Conservation (phyloP, 1,140 invertebrate genomes). For the Caenorhabditis elegans region DNA sequence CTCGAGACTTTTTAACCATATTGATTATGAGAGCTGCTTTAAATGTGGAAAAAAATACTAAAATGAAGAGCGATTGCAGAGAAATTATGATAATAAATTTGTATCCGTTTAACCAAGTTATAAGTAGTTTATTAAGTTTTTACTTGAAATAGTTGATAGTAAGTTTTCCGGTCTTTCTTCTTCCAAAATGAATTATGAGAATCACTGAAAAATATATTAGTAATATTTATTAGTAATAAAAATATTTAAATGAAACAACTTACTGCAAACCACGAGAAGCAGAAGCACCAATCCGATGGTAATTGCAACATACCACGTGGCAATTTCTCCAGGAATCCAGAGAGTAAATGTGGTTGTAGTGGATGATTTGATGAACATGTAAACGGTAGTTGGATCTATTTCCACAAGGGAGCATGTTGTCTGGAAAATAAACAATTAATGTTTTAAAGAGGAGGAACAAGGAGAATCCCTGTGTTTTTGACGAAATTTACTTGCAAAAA, state of each 20-base stretch:
- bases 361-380: not conserved
- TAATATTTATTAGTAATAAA: not conserved
- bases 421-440: not conserved
- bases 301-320: not conserved
- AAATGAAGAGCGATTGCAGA: too few relatives aligned
- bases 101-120: too few relatives aligned
- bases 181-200: not conserved
- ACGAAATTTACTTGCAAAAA: too few relatives aligned
- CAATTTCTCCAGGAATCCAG: not conserved
- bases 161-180: conserved; percentile 6
- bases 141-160: not conserved
- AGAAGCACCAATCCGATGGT: not conserved
- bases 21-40: too few relatives aligned
- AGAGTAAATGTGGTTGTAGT: not conserved
- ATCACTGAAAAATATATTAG: not conserved
- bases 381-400: not conserved
- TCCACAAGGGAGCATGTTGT: not conserved
- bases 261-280: not conserved
- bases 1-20: too few relatives aligned
- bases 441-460: too few relatives aligned
- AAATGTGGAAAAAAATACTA: too few relatives aligned
- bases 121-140: too few relatives aligned
- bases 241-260: too few relatives aligned
- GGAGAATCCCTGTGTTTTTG: too few relatives aligned
- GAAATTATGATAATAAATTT: too few relatives aligned